phyloP scores from a whole-genome alignment of 2,113 vertebrate species.

The Scortum barcoo region DNA sequence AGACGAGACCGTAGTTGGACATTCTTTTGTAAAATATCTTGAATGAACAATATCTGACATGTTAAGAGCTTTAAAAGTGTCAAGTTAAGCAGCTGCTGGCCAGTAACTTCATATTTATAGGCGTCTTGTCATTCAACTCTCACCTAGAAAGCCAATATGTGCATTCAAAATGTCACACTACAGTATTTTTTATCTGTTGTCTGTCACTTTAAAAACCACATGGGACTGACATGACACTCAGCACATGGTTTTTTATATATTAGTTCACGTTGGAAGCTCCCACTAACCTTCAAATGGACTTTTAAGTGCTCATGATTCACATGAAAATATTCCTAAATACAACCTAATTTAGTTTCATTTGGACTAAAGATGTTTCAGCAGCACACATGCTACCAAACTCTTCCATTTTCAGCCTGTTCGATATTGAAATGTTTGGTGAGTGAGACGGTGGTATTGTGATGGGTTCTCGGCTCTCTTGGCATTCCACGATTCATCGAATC shows the following conservation, averaged over 20 bases:
- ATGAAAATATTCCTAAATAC: not conserved
- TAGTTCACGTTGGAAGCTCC: not conserved
- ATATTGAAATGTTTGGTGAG: conserved; percentile 19
- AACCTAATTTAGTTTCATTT: not conserved
- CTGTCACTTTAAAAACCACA: not conserved
- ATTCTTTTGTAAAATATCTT: too few species aligned
- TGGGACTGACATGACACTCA: not conserved
- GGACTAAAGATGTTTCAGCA: conserved; percentile 12
- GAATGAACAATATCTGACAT: too few species aligned
- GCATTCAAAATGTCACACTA: not conserved
- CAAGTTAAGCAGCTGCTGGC: not conserved
- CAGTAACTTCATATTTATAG: not conserved
- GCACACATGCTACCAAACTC: not conserved
- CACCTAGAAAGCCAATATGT: too few species aligned
- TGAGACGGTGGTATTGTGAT: conserved; percentile 45
- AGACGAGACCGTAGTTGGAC: too few species aligned
- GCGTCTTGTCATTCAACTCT: too few species aligned
- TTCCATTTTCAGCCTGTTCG: not conserved
- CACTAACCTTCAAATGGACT: not conserved
- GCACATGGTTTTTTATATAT: not conserved
- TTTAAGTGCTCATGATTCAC: not conserved
- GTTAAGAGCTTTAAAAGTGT: too few species aligned
- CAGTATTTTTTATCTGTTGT: not conserved
- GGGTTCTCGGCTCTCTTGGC: conserved; percentile 62
- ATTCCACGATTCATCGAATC: conserved; percentile 54